Evolutionary conservation across 2,888 invertebrate genomes (phyloP).

Genomic region (Hermaeophaga mercurialis): DNA sequence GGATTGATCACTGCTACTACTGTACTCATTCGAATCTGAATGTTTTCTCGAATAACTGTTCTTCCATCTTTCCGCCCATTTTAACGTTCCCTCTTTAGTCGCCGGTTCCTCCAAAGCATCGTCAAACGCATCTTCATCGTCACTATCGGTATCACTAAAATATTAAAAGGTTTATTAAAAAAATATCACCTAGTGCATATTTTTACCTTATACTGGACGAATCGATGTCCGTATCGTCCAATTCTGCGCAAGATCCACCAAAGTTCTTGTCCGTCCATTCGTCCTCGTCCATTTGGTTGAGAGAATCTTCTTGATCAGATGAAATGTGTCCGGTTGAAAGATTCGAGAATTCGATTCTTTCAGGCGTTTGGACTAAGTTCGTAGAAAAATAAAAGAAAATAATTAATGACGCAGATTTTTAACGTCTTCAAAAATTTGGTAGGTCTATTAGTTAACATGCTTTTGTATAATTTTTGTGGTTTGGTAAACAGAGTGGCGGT

Average conservation of each 20-base stretch:
- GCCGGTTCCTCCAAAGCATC: slow-evolving; percentile 70
- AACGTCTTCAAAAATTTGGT: too few relatives aligned
- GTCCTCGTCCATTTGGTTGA: slow-evolving; percentile 89
- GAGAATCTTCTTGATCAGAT: slow-evolving; percentile 68
- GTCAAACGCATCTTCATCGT: slow-evolving; percentile 70
- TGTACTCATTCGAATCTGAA: slow-evolving; percentile 53
- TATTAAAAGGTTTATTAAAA: too few relatives aligned
- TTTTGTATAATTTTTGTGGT: too few relatives aligned
- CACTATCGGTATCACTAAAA: slow-evolving; percentile 64
- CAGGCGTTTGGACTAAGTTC: slow-evolving; percentile 74
- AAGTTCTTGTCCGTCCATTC: slow-evolving; percentile 96
- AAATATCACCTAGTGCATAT: neutral
- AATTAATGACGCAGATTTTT: too few relatives aligned
- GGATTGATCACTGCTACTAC: slow-evolving; percentile 53
- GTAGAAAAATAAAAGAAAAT: neutral
- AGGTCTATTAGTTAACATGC: too few relatives aligned
- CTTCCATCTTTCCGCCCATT: slow-evolving; percentile 73
- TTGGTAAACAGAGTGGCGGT: too few relatives aligned
- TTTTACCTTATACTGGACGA: slow-evolving; percentile 62
- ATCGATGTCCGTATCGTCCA: slow-evolving; percentile 62
- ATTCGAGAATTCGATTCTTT: slow-evolving; percentile 81
- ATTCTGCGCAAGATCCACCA: slow-evolving; percentile 76
- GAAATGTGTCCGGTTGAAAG: slow-evolving; percentile 62
- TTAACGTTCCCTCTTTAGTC: slow-evolving; percentile 70
- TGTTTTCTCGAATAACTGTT: slow-evolving; percentile 58